A percentile compares a stretch with the other conserved stretches of the same genome.
These are phyloP conservation scores for Amiota communis DNA, from an alignment of 2,888 invertebrate genomes.

Conservation along the genomic window DNA sequence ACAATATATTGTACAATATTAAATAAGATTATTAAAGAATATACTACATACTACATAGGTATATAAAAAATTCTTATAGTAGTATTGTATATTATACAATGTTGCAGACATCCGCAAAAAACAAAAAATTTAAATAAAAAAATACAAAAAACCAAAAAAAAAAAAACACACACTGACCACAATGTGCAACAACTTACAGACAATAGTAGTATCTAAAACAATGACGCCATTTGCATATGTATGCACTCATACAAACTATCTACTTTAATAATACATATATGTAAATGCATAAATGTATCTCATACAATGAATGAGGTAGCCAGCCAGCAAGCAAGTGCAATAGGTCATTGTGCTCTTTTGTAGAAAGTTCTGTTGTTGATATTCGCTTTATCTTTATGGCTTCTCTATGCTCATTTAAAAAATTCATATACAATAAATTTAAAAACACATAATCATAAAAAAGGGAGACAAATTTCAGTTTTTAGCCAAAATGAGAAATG, in stretches of 20 bases:
- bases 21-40: too few relatives aligned
- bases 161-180: not conserved
- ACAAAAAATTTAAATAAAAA: not conserved
- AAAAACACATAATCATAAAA: not conserved
- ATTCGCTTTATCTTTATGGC: not conserved
- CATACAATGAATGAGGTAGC: too few relatives aligned
- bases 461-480: not conserved
- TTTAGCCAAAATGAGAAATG: not conserved
- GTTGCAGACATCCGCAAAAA: constrained; percentile 2
- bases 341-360: constrained; percentile 14
- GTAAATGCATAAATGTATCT: not conserved
- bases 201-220: constrained; percentile 12
- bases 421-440: not conserved
- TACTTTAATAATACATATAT: not conserved
- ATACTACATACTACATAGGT: too few relatives aligned
- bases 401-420: not conserved
- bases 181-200: not conserved
- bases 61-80: too few relatives aligned
- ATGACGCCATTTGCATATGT: not conserved
- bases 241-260: not conserved
- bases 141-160: too few relatives aligned
- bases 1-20: too few relatives aligned
- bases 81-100: not conserved
- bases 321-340: not conserved
- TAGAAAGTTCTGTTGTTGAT: not conserved